phyloP scores from a whole-genome alignment of 2,797 vertebrate species.

The Thamnophis elegans region DNA sequence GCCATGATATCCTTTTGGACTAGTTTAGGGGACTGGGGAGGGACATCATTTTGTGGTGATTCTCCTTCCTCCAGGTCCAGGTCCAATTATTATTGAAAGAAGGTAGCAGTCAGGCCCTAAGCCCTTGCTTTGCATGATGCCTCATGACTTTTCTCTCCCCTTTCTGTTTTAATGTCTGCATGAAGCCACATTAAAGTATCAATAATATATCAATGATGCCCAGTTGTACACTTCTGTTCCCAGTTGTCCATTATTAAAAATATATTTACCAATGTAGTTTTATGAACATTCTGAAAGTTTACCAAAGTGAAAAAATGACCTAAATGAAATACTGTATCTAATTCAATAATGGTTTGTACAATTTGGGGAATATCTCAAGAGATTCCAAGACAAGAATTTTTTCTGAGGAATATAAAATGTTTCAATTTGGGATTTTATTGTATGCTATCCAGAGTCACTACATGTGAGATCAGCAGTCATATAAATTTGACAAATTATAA shows the following conservation, averaged over 20 bases:
- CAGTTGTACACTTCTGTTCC: not conserved
- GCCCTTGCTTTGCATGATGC: not conserved
- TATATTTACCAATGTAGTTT: not conserved
- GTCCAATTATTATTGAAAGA: not conserved
- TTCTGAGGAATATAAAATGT: not conserved
- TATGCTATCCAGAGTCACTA: not conserved
- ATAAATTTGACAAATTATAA: not conserved
- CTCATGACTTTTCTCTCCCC: not conserved
- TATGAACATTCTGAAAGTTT: not conserved
- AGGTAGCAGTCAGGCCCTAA: not conserved
- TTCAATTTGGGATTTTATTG: not conserved
- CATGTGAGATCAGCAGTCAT: not conserved
- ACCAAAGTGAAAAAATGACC: not conserved
- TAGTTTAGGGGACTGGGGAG: not conserved
- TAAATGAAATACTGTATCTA: not conserved
- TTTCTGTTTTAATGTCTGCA: not conserved
- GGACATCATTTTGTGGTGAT: not conserved
- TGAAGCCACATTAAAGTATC: not conserved
- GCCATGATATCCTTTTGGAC: not conserved
- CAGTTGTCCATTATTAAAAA: not conserved
- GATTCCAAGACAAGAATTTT: not conserved
- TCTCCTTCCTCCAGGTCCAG: not conserved
- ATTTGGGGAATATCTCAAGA: not conserved
- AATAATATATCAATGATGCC: not conserved
- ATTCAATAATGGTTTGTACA: conserved; percentile 6